Conservation (phyloP, 1,140 invertebrate genomes). For the Anoplophora glabripennis region DNA sequence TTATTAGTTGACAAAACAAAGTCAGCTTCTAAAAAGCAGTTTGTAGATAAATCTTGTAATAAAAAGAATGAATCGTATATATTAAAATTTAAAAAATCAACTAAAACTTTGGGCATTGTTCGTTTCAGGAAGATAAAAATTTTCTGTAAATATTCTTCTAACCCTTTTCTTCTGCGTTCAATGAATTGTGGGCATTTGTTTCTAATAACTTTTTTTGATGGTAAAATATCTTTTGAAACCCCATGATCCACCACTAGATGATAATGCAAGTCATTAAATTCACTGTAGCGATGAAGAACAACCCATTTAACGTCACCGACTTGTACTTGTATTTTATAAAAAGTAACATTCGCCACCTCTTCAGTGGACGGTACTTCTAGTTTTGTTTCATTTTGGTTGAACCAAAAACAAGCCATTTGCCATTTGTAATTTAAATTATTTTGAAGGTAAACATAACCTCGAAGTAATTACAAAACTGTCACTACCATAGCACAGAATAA, state of each 20-base stretch:
- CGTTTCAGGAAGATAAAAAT: slow-evolving; percentile 70
- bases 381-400: slow-evolving; percentile 56
- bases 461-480: no score
- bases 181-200: slow-evolving; percentile 74
- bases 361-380: slow-evolving; percentile 59
- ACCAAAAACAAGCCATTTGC: slow-evolving; percentile 63
- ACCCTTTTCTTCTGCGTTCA: slow-evolving; percentile 72
- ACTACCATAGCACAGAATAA: no score
- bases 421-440: background rate
- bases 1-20: slow-evolving; percentile 58
- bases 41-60: slow-evolving; percentile 71
- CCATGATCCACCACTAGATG: slow-evolving; percentile 74
- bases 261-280: slow-evolving; percentile 85
- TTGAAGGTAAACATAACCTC: no score
- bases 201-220: slow-evolving; percentile 80
- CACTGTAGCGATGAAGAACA: slow-evolving; percentile 81
- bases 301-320: slow-evolving; percentile 74
- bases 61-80: slow-evolving; percentile 80
- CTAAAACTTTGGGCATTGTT: slow-evolving; percentile 71
- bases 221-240: slow-evolving; percentile 78
- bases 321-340: slow-evolving; percentile 66
- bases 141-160: slow-evolving; percentile 79
- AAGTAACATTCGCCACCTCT: slow-evolving; percentile 58
- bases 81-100: slow-evolving; percentile 77
- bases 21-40: slow-evolving; percentile 70